These are phyloP conservation scores for Euura saliciscinereae DNA, from an alignment of 1,140 invertebrate genomes.

Conservation along the genomic window DNA sequence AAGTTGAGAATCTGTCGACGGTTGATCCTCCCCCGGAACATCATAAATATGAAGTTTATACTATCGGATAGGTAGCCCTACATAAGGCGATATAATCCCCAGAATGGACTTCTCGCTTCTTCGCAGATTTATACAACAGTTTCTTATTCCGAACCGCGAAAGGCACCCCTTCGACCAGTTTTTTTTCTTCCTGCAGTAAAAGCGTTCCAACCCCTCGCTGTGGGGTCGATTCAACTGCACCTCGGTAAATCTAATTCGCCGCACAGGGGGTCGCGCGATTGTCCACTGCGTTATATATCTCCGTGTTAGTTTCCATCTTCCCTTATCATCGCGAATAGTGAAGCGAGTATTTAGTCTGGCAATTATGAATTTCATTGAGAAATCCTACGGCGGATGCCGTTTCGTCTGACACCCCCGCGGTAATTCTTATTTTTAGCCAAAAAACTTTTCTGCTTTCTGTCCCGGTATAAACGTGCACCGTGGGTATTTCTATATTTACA, in stretches of 20 bases:
- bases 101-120: not conserved
- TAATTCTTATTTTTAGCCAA: not conserved
- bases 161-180: too few relatives aligned
- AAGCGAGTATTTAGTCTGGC: too few relatives aligned
- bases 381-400: not conserved
- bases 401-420: not conserved
- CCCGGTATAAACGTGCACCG: not conserved
- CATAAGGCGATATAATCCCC: not conserved
- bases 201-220: conserved; percentile 4
- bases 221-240: not conserved
- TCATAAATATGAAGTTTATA: conserved; percentile 3
- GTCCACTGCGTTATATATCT: conserved; percentile 44
- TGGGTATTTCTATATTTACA: conserved; percentile 3
- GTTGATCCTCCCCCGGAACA: not conserved
- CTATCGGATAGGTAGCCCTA: not conserved
- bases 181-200: conserved; percentile 1
- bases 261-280: conserved; percentile 37
- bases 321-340: too few relatives aligned
- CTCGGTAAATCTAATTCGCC: conserved; percentile 40
- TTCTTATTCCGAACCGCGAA: not conserved
- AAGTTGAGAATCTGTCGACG: conserved; percentile 6
- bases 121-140: not conserved
- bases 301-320: not conserved
- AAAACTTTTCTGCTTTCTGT: not conserved
- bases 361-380: too few relatives aligned